phyloP scores from a whole-genome alignment of 2,113 vertebrate species.

The Hemiprocne comata region DNA sequence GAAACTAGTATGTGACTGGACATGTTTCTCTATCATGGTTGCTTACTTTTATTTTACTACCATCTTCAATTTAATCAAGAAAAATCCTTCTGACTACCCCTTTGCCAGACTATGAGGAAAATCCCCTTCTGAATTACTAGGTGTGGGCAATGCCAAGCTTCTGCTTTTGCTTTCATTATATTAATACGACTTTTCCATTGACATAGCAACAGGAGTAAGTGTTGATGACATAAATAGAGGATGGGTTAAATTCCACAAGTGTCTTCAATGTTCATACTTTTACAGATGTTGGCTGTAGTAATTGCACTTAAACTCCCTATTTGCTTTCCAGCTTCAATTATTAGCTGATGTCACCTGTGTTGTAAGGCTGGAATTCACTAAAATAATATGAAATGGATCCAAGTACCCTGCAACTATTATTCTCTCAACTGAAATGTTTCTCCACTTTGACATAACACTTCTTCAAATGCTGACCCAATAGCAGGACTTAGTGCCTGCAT shows the following conservation, averaged over 20 bases:
- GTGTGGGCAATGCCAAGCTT: neutral
- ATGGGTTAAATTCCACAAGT: neutral
- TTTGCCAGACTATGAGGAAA: neutral
- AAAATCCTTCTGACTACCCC: neutral
- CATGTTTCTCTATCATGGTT: neutral
- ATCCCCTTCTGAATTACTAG: neutral
- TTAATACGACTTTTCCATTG: neutral
- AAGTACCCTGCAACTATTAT: neutral
- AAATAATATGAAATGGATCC: neutral
- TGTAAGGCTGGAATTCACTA: neutral
- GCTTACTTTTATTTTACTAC: neutral
- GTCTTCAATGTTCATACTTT: neutral
- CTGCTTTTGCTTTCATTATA: constrained; percentile 16
- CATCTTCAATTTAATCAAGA: neutral
- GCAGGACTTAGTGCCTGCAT: neutral
- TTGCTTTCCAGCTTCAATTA: neutral
- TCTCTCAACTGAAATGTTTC: neutral
- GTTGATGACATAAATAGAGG: constrained; percentile 1
- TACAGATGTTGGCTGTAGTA: neutral
- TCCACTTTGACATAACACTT: neutral
- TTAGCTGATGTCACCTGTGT: neutral
- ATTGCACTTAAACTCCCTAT: neutral
- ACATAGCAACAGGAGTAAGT: neutral
- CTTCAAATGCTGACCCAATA: neutral
- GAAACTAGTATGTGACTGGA: neutral